phyloP scores from a whole-genome alignment of 2,797 vertebrate genomes.

The Malacoraja senta region DNA sequence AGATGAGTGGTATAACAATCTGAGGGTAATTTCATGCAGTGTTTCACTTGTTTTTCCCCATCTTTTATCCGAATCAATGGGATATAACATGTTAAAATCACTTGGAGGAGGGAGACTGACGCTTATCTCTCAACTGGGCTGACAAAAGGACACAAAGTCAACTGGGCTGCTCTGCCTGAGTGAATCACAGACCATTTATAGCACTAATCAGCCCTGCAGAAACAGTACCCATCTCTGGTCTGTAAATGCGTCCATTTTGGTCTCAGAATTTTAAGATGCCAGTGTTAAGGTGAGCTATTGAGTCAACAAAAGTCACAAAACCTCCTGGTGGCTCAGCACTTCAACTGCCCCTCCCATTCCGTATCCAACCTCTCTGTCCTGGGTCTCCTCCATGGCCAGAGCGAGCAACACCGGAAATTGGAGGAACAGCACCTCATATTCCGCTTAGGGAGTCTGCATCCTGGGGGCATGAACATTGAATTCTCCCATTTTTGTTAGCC shows the following conservation, averaged over 20 bases:
- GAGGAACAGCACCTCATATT: too few species aligned
- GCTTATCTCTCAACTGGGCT: constrained; percentile 51
- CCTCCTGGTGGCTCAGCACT: too few species aligned
- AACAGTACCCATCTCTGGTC: not conserved
- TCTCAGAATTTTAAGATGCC: not conserved
- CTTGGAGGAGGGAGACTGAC: constrained; percentile 37
- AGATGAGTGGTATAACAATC: constrained; percentile 47
- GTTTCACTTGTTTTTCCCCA: constrained; percentile 43
- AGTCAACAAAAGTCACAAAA: not conserved
- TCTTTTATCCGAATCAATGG: constrained; percentile 49
- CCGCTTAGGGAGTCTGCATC: too few species aligned
- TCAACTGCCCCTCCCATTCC: too few species aligned
- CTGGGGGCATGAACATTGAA: too few species aligned
- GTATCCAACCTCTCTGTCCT: too few species aligned
- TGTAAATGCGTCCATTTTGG: not conserved
- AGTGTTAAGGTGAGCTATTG: not conserved
- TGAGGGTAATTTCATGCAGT: constrained; percentile 48
- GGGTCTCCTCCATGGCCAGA: too few species aligned
- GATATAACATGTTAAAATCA: constrained; percentile 44
- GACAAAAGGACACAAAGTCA: not conserved
- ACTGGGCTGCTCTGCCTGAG: constrained; percentile 48
- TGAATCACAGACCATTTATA: constrained; percentile 43
- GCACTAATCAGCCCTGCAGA: not conserved
- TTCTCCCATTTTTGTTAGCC: too few species aligned
- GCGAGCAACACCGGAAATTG: too few species aligned